Conservation (phyloP, 2,888 invertebrate species). For the Psylliodes chrysocephalus region DNA sequence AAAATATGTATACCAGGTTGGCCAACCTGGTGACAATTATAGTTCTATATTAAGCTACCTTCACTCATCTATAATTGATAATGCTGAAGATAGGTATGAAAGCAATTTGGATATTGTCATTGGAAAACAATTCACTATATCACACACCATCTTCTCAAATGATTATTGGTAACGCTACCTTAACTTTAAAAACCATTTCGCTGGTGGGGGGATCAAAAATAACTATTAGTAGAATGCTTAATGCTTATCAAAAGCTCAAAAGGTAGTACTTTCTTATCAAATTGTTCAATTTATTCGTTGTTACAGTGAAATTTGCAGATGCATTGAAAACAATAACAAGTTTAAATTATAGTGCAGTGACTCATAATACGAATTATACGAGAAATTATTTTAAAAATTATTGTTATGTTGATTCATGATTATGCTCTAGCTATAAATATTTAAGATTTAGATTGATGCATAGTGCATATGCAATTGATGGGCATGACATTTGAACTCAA, state of each 20-base stretch:
- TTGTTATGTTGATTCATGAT: slow-evolving; percentile 18
- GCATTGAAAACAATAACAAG: not conserved
- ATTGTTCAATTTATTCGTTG: slow-evolving; percentile 7
- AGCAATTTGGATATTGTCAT: too few relatives aligned
- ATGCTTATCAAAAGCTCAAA: slow-evolving; percentile 29
- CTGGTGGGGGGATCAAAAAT: slow-evolving; percentile 36
- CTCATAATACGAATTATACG: not conserved
- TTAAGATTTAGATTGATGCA: slow-evolving; percentile 41
- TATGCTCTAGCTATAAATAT: slow-evolving; percentile 36
- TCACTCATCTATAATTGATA: not conserved
- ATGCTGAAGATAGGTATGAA: not conserved
- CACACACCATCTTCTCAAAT: too few relatives aligned
- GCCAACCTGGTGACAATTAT: not conserved
- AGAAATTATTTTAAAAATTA: not conserved
- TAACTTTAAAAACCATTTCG: slow-evolving; percentile 39
- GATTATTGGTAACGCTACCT: not conserved
- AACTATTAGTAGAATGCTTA: slow-evolving; percentile 34
- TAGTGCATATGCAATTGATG: slow-evolving; percentile 43
- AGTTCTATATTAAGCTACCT: not conserved
- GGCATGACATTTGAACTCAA: slow-evolving; percentile 48
- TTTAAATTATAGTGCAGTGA: slow-evolving; percentile 13
- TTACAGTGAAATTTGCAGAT: slow-evolving; percentile 8
- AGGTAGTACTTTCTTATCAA: slow-evolving; percentile 15
- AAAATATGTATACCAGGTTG: not conserved
- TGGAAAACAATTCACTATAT: too few relatives aligned